These are phyloP conservation scores for Amblyopsis hoosieri DNA, from an alignment of 2,797 vertebrate genomes.

Conservation along the genomic window DNA sequence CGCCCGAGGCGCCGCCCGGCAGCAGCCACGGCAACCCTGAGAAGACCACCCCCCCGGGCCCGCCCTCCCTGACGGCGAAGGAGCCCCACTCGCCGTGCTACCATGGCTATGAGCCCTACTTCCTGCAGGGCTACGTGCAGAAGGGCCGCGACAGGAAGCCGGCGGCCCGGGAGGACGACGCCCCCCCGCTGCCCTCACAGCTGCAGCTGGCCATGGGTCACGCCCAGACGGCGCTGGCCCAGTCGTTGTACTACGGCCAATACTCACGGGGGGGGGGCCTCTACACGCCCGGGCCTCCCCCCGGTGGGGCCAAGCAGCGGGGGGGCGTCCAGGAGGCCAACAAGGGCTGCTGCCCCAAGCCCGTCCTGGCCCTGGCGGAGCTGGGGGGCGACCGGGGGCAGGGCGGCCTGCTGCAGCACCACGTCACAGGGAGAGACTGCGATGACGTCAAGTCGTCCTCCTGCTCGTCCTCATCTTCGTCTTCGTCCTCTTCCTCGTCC, in stretches of 20 bases:
- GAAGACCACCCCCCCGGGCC: constrained; percentile 79
- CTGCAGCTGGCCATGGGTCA: constrained; percentile 96
- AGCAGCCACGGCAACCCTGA: constrained; percentile 81
- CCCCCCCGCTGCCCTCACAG: constrained; percentile 87
- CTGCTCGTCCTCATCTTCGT: constrained; percentile 53
- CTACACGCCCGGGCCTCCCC: constrained; percentile 92
- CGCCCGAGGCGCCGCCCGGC: constrained; percentile 70
- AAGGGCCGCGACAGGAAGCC: constrained; percentile 93
- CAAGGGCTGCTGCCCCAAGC: constrained; percentile 88
- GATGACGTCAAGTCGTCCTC: constrained; percentile 91
- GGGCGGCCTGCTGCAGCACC: constrained; percentile 83
- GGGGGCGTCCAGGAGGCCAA: constrained; percentile 80
- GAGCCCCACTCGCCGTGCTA: constrained; percentile 91
- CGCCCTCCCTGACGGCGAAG: constrained; percentile 72
- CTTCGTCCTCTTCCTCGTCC: constrained; percentile 40
- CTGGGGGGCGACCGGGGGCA: constrained; percentile 83
- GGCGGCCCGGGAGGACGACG: constrained; percentile 84
- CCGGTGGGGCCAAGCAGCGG: constrained; percentile 83
- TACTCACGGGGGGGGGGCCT: constrained; percentile 87
- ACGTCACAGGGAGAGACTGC: constrained; percentile 91
- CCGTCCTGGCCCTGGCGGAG: constrained; percentile 88
- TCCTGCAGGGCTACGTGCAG: constrained; percentile 91
- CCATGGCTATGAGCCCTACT: constrained; percentile 94
- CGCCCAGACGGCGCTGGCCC: constrained; percentile 93
- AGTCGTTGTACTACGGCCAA: constrained; percentile 98